Evolutionary conservation across 2,113 vertebrate genomes (phyloP).

Genomic region (Pluvialis apricaria): DNA sequence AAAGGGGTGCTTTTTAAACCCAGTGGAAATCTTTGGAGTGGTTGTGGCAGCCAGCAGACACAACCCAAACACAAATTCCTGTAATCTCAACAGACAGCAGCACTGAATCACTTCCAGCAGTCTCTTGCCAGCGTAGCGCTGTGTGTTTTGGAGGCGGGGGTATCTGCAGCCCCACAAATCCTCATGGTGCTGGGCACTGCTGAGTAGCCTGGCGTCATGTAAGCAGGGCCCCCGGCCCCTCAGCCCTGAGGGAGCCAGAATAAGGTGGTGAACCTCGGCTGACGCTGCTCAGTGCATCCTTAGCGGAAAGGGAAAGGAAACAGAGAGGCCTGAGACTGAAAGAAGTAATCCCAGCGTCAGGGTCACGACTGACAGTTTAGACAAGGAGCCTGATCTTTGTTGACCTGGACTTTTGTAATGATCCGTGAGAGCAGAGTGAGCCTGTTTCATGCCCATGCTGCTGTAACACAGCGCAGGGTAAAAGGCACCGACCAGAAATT

Average conservation of each 20-base stretch:
- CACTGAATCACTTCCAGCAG: neutral
- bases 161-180: neutral
- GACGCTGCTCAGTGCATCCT: neutral
- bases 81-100: slow-evolving; percentile 3
- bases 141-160: neutral
- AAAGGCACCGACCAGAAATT: neutral
- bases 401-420: neutral
- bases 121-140: neutral
- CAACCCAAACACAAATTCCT: neutral
- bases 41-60: neutral
- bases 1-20: neutral
- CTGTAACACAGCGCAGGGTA: neutral
- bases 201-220: neutral
- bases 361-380: neutral
- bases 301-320: neutral
- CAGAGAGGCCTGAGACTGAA: neutral
- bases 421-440: neutral
- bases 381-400: neutral
- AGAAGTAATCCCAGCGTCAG: neutral
- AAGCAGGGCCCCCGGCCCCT: neutral
- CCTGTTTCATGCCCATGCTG: neutral
- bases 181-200: rapidly evolving
- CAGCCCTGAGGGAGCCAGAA: neutral
- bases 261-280: neutral
- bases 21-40: neutral